phyloP scores from a whole-genome alignment of 2,797 vertebrate species.

The Lacerta viridis region DNA sequence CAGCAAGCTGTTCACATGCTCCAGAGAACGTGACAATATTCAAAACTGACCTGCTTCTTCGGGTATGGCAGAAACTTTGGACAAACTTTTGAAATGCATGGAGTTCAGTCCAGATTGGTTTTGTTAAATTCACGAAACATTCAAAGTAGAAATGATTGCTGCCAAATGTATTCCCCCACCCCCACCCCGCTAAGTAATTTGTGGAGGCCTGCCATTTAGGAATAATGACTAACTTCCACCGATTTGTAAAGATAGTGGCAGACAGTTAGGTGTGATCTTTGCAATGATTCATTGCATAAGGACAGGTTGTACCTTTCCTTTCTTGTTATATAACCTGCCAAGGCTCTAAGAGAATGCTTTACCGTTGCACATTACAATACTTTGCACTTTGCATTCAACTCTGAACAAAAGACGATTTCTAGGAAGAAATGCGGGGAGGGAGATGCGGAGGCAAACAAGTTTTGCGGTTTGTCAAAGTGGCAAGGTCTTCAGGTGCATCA shows the following conservation, averaged over 20 bases:
- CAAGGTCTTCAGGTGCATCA: too few relatives aligned
- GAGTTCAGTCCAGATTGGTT: constrained; percentile 37
- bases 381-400: constrained; percentile 61
- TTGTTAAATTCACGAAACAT: constrained; percentile 41
- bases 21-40: not conserved
- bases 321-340: constrained; percentile 56
- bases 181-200: constrained; percentile 51
- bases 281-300: constrained; percentile 60
- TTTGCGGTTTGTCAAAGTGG: not conserved
- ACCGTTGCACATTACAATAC: constrained; percentile 66
- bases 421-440: too few relatives aligned
- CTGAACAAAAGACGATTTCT: constrained; percentile 43
- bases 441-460: too few relatives aligned
- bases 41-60: constrained; percentile 26
- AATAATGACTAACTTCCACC: constrained; percentile 61
- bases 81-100: constrained; percentile 56
- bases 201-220: constrained; percentile 52
- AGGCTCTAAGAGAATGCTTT: constrained; percentile 61
- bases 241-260: constrained; percentile 62
- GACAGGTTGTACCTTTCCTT: constrained; percentile 41
- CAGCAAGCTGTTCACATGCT: not conserved
- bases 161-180: constrained; percentile 47
- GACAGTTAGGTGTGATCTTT: constrained; percentile 63
- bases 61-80: constrained; percentile 35
- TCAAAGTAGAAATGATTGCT: constrained; percentile 56